phyloP scores from a whole-genome alignment of 2,797 vertebrate species.

The Catamblyrhynchus diadema region DNA sequence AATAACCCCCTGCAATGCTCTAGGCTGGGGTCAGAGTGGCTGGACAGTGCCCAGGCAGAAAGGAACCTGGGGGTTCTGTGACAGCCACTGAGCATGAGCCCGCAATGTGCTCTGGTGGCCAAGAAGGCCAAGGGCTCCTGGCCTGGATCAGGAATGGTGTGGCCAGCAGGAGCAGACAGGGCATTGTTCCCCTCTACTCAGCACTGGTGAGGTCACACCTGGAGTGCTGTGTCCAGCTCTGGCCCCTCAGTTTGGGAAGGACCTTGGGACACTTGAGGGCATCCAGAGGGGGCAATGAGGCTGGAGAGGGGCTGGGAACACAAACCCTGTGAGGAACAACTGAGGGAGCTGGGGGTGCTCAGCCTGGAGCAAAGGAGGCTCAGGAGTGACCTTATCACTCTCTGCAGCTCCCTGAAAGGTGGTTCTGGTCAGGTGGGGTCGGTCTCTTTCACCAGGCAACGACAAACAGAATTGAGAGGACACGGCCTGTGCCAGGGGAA shows the following conservation, averaged over 20 bases:
- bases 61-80: background rate
- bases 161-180: background rate
- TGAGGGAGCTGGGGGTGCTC: background rate
- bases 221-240: accelerated
- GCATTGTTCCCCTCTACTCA: too few relatives aligned
- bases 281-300: background rate
- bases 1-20: accelerated
- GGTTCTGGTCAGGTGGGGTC: accelerated
- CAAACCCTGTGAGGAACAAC: accelerated
- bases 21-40: too few relatives aligned
- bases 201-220: too few relatives aligned
- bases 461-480: background rate
- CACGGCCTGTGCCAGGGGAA: background rate
- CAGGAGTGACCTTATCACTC: background rate
- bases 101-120: background rate
- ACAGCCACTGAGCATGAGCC: background rate
- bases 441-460: accelerated
- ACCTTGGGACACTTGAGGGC: accelerated
- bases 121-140: background rate
- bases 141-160: background rate
- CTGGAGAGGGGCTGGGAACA: background rate
- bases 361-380: background rate
- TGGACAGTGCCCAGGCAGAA: background rate
- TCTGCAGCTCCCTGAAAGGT: background rate
- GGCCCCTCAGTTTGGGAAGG: background rate